Base-by-base conservation (phyloP, 1,140 invertebrate genomes). In the Aleiodes sp. region DNA sequence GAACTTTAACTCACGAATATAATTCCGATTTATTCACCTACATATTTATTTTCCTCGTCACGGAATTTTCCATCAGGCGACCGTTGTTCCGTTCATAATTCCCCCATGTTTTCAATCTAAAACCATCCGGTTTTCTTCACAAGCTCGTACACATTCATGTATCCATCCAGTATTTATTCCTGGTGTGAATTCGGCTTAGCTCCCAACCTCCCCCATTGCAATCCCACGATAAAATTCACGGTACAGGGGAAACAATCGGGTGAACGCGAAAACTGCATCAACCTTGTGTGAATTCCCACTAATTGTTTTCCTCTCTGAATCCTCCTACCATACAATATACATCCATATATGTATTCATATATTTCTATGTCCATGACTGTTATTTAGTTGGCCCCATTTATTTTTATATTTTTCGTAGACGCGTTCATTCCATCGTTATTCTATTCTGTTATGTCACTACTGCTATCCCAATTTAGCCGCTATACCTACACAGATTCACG, bases 201-300 rank as follows among this genome's bases (percentile, higher is more conserved):
- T 70, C 21, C 26, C 46, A 9, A 60, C 41, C 26, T 26, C 19
- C 46, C 12, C 19, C 52, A 21, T 29, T 35, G 2, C 24, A 7
- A 39, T 26, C 35, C 6, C 16, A 21, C 61, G 2, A n/a, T 39
- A 61, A 46, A 43, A 43, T 39, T 10, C 29, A 59, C 33, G 35
- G 59, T 24, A 63, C 60, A 57, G 46, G 61, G 67, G 60, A 65
- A 56, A 56, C 63, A 29, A 41, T 31, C 39, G 63, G 39, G 26
- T 65, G 37, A 76, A 79, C 76, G 76, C 71, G 80, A 82, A 80
- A 82, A 82, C 78, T 77, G 78, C 75, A 82, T 80, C 77, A 76
- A 75, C 61, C 21, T 14, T 35, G 43, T 70, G 61, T 68, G 70
- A 83, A 83, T 82, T 82, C 73, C 29, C 75, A 65, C 63, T 83